Base-by-base conservation (phyloP, 2,113 vertebrate species). In the Gila orcuttii region DNA sequence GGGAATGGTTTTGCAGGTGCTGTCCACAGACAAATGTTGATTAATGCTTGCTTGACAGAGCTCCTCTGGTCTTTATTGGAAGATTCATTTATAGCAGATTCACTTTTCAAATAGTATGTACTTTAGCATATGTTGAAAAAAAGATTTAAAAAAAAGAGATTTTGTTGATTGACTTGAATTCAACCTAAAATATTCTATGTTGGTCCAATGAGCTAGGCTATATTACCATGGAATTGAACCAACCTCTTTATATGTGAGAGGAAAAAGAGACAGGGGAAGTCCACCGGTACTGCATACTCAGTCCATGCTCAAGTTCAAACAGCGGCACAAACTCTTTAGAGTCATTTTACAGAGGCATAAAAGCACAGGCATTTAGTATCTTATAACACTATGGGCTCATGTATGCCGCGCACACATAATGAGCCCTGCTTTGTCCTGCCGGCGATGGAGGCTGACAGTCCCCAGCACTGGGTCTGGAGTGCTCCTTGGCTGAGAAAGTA, bases 401-500 rank as follows among this genome's bases (percentile, higher is more conserved):
- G 50, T 2, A 25, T 81, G 69, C 59, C 60, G n/a, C 57, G 50
- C 45, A 33, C 60, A 68, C 12, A 81, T 69, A 17, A 57, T 45
- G 25, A 62, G 73, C 39, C 2, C 33, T 59, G 59, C 33, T 76
- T 55, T 85, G n/a, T 87, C 69, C 78, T 39, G 60, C 55, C 75
- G 42, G 17, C 62, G 45, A 59, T 33, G 45, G 82, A 85, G 69
- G 77, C 31, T 85, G 86, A 60, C 74, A 39, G 82, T 33, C 78
- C 45, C 8, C 23, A 79, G 77, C 55, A 9, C 33, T 79, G n/a
- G 60, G 76, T 79, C 60, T 66, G 83, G 47, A 85, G 1, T 23
- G 85, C 50, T 81, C 78, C 60, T 85, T 85, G 87, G 87, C 86
- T 62, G 42, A 87, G 82, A 87, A 87, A 87, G 55, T 75, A 31